Percentiles rank a stretch among this genome's conserved stretches.
Conservation (phyloP, 2,888 invertebrate genomes). For the Dryobota labecula region DNA sequence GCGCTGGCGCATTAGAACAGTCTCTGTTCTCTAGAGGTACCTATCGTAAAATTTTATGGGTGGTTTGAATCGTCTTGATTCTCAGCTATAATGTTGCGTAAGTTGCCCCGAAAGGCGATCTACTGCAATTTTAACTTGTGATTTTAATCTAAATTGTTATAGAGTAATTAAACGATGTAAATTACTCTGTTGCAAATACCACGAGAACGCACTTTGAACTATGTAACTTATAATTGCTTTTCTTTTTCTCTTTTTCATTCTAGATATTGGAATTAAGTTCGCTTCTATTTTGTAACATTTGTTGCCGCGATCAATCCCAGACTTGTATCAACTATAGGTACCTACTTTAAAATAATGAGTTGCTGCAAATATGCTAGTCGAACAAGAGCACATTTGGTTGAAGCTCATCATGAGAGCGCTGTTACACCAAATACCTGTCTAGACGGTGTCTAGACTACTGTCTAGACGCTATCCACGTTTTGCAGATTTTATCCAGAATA, state of each 20-base stretch:
- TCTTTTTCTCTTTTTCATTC: background rate
- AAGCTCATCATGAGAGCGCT: constrained; percentile 82
- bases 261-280: background rate
- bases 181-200: constrained; percentile 39
- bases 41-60: constrained; percentile 81
- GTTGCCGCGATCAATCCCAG: background rate
- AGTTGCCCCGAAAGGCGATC: constrained; percentile 58
- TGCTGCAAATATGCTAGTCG: constrained; percentile 70
- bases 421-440: constrained; percentile 88
- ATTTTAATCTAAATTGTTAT: constrained; percentile 56
- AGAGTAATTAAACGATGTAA: constrained; percentile 42
- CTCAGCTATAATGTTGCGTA: constrained; percentile 72
- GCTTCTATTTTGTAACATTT: background rate
- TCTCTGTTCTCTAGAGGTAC: constrained; percentile 72
- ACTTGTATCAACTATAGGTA: background rate
- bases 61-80: constrained; percentile 71
- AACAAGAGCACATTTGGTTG: constrained; percentile 78
- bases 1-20: constrained; percentile 72
- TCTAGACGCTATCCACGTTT: constrained; percentile 87
- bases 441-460: constrained; percentile 88
- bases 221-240: background rate
- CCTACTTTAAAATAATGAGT: constrained; percentile 44
- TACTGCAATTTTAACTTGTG: constrained; percentile 37
- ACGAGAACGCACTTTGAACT: background rate
- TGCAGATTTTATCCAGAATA: constrained; percentile 74